A percentile compares a stretch with the other conserved stretches of the same genome.
Conservation (phyloP, 2,888 invertebrate species). For the Stegana nigrithorax region DNA sequence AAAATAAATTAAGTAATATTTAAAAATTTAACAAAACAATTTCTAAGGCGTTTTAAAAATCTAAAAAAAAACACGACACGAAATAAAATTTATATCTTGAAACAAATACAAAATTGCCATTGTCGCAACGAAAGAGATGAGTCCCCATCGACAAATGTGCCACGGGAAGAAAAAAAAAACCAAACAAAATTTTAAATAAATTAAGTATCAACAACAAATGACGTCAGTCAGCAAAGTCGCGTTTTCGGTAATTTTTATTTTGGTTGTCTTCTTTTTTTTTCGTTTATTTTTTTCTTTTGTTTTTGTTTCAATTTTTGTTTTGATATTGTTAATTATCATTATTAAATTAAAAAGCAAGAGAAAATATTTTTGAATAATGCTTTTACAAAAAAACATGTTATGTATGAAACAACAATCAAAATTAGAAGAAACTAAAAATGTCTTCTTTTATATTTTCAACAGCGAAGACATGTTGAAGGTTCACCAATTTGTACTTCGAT, state of each 20-base stretch:
- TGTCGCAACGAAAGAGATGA: not conserved
- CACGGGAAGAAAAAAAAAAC: not conserved
- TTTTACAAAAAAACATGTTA: slow-evolving; percentile 1
- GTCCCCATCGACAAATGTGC: not conserved
- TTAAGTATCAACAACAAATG: slow-evolving; percentile 37
- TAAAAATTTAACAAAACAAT: slow-evolving; percentile 9
- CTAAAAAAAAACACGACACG: not conserved
- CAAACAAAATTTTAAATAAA: slow-evolving; percentile 3
- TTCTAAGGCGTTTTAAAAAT: not conserved
- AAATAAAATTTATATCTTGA: slow-evolving; percentile 36
- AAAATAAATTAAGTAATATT: slow-evolving; percentile 17
- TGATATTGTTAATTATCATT: slow-evolving; percentile 4
- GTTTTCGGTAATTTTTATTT: not conserved
- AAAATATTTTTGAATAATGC: slow-evolving; percentile 16
- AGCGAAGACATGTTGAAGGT: slow-evolving; percentile 12
- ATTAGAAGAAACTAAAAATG: slow-evolving; percentile 18
- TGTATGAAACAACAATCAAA: slow-evolving; percentile 8
- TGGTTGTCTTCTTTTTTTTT: not conserved
- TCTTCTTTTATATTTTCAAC: slow-evolving; percentile 25
- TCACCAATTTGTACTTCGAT: not conserved
- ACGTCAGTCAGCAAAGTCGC: slow-evolving; percentile 44
- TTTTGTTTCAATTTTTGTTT: slow-evolving; percentile 9
- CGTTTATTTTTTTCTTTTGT: slow-evolving; percentile 9
- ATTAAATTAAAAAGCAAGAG: slow-evolving; percentile 13
- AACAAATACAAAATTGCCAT: slow-evolving; percentile 30